Evolutionary conservation across 2,113 vertebrate genomes (phyloP), one percentile per base, ranked within the genome.

Genomic region (Bambusicola thoracicus): DNA sequence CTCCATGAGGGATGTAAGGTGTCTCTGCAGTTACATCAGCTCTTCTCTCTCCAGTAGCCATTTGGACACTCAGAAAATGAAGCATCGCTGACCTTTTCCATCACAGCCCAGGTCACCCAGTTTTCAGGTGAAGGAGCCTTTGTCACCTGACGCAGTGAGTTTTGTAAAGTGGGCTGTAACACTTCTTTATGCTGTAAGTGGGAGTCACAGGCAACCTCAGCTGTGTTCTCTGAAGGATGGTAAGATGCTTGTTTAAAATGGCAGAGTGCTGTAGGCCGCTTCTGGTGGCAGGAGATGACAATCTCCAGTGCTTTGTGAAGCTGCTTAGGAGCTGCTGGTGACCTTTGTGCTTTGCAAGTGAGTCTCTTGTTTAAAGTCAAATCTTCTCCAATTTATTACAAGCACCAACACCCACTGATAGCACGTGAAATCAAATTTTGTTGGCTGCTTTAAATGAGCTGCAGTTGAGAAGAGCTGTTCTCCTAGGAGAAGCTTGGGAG

Each of bases 361-460:
- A n/a, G 32, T 74, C 61, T 85, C 53, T 36, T 16, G 14, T 19
- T 19, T 78, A 80, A 34, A 72, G 75, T 70, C 85, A 43, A 15
- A 81, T 44, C 55, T 56, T 67, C 43, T 81, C 67, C 59, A 29
- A 2, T 74, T 73, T 34, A 53, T 73, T 53, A 51, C 80, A 84
- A 95, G 97, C 96, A 97, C 87, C 96, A 97, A 93, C 4, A 49
- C 72, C 84, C 32, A n/a, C 11, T 25, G 38, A 41, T 27, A n/a
- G 65, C 61, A 5, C n/a, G 8, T 10, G 41, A 70, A 75, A 29
- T 56, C 51, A 4, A 1, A 18, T 55, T 44, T 21, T 38, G 17
- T 56, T 72, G 90, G 87, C 80, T 92, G 85, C 66, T 89, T 70
- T 83, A 70, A 30, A 73, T 2, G 11, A 87, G 69, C 62, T 78